phyloP scores from a whole-genome alignment of 1,140 invertebrate species.

The Piezodorus guildinii region DNA sequence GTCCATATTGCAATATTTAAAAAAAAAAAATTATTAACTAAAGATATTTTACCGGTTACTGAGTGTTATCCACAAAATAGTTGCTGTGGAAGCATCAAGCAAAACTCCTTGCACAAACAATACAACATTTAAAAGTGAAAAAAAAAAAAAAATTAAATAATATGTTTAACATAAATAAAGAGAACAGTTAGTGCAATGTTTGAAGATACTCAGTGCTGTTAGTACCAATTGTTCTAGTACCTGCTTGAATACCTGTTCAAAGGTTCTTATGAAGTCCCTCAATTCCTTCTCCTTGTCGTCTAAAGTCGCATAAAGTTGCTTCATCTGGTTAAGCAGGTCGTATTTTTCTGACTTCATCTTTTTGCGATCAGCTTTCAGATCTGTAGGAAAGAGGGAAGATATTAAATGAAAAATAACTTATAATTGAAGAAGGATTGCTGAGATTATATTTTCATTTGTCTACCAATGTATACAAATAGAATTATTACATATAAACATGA shows the following conservation, averaged over 20 bases:
- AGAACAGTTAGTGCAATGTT: too few relatives aligned
- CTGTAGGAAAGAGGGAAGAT: slow-evolving; percentile 36
- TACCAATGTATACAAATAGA: too few relatives aligned
- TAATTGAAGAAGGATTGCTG: too few relatives aligned
- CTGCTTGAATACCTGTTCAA: slow-evolving; percentile 60
- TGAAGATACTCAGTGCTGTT: neutral
- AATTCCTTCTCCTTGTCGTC: slow-evolving; percentile 90
- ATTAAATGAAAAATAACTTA: neutral
- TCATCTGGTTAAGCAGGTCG: slow-evolving; percentile 88
- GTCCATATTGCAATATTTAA: too few relatives aligned
- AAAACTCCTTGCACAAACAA: too few relatives aligned
- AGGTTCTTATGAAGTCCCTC: slow-evolving; percentile 86
- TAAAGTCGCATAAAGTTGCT: slow-evolving; percentile 82
- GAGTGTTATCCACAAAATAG: too few relatives aligned
- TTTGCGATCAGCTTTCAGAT: slow-evolving; percentile 78
- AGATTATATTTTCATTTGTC: too few relatives aligned
- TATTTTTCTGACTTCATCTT: slow-evolving; percentile 86
- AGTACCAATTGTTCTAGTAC: slow-evolving; percentile 13
- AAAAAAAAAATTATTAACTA: too few relatives aligned
- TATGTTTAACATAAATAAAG: too few relatives aligned
- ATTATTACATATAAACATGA: neutral
- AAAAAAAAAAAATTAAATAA: neutral
- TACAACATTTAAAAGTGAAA: slow-evolving; percentile 2
- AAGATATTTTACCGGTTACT: too few relatives aligned
- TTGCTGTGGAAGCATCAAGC: too few relatives aligned